These are phyloP conservation scores for Labeo rohita DNA, from an alignment of 2,113 vertebrate genomes.

Conservation along the genomic window DNA sequence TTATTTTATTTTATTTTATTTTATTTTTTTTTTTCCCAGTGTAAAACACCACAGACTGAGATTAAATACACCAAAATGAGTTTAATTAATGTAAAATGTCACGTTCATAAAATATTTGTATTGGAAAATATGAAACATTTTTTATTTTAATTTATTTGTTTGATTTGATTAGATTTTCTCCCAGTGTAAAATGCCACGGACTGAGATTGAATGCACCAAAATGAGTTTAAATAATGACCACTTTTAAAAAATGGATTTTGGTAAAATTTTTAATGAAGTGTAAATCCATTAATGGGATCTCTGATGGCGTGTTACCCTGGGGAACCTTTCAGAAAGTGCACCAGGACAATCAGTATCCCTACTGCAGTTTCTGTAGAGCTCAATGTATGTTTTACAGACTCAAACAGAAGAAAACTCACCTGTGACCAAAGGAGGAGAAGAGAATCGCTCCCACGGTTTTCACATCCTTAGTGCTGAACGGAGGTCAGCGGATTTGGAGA, in stretches of 20 bases:
- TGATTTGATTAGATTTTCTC: too few species aligned
- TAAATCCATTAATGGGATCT: constrained; percentile 32
- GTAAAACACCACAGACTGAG: background rate
- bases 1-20: too few species aligned
- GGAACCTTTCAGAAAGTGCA: background rate
- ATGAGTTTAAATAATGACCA: constrained; percentile 3
- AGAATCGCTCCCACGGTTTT: background rate
- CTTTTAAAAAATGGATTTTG: constrained; percentile 28
- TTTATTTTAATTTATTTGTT: too few species aligned
- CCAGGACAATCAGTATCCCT: background rate
- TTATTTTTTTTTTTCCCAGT: too few species aligned
- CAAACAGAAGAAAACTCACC: background rate
- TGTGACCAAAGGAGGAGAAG: background rate
- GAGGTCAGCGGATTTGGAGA: background rate
- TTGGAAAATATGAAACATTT: too few species aligned
- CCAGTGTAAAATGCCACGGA: too few species aligned
- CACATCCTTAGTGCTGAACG: background rate
- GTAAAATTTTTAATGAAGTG: constrained; percentile 3
- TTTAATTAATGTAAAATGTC: background rate
- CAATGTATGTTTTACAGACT: background rate
- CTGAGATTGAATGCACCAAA: background rate
- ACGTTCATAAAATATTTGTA: too few species aligned
- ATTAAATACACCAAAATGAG: background rate
- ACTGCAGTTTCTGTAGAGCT: constrained; percentile 2
- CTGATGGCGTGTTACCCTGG: background rate